Evolutionary conservation across 2,888 invertebrate species (phyloP), one percentile per base, ranked within the genome.

Genomic region (Reticulitermes lucifugus): DNA sequence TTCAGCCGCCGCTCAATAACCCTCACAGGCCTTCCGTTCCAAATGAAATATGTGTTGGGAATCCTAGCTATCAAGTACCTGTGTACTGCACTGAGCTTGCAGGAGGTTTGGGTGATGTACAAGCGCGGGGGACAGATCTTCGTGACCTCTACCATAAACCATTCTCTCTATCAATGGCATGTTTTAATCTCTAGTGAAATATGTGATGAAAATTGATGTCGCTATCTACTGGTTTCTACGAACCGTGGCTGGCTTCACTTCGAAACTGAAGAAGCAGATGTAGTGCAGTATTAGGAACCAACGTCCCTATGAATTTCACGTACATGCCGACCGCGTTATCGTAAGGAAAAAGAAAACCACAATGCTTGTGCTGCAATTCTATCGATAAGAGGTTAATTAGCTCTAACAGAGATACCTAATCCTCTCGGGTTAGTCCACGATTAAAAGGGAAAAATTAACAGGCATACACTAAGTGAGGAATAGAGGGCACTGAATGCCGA

Each of bases 121-220:
- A 80, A 18, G 29, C 35, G 22, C 6, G 7, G 22, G 22, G 80
- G 29, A 22, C 80, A 80, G 60, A 35, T 60, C 80, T 60, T 18
- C 80, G 29, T n/a, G 80, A 55, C 80, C 80, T 60, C 29, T 60
- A 25, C 60, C 55, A 80, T 80, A 80, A 80, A 80, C 80, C 59
- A 80, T 60, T 22, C 59, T 55, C 79, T 79, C 79, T 80, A 80
- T 80, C 80, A 80, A 60, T 80, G 80, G 80, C 80, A 80, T 55
- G 41, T 80, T 80, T 80, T 80, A 80, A 80, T 80, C 80, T 80
- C 80, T 22, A 59, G 80, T 80, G 60, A 80, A 80, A 80, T 80
- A 80, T 80, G 80, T 80, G 80, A 80, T 25, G 80, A 80, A 80
- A 80, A 80, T 80, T 29, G 80, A 60, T 80, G 80, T 80, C 79